Percentiles rank a stretch among this genome's conserved stretches.
phyloP scores from a whole-genome alignment of 2,797 vertebrate species.

The Odontamblyopus rebecca region DNA sequence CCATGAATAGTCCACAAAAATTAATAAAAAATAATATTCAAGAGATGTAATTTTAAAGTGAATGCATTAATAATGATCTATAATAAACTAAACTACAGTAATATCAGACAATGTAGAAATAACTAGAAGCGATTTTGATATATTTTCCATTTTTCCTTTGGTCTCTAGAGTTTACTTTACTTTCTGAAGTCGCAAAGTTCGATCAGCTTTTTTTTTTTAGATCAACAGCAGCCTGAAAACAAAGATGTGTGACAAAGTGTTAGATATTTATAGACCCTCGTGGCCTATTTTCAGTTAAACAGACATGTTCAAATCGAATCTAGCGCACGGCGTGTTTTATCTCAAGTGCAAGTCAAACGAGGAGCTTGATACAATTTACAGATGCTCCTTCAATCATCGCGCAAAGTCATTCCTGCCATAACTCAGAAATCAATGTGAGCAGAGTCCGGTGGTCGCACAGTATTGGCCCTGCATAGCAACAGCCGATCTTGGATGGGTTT shows the following conservation, averaged over 20 bases:
- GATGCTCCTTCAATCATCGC: slow-evolving; percentile 28
- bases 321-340: slow-evolving; percentile 34
- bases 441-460: slow-evolving; percentile 51
- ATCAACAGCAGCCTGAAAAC: slow-evolving; percentile 64
- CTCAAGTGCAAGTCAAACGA: neutral
- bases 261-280: slow-evolving; percentile 65
- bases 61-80: neutral
- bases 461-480: slow-evolving; percentile 29
- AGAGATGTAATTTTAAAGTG: neutral
- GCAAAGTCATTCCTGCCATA: slow-evolving; percentile 48
- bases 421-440: slow-evolving; percentile 63
- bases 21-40: neutral
- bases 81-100: neutral
- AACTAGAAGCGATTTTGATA: slow-evolving; percentile 20
- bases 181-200: slow-evolving; percentile 43
- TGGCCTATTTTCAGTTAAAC: slow-evolving; percentile 66
- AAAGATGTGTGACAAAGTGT: slow-evolving; percentile 58
- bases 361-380: slow-evolving; percentile 42
- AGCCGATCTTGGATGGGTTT: slow-evolving; percentile 54
- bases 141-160: slow-evolving; percentile 15
- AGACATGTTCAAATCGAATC: slow-evolving; percentile 29
- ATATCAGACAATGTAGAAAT: slow-evolving; percentile 10
- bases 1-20: neutral
- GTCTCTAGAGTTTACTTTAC: slow-evolving; percentile 32
- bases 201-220: slow-evolving; percentile 66